phyloP scores from a whole-genome alignment of 1,140 invertebrate genomes.

The Ceratosolen fusciceps region DNA sequence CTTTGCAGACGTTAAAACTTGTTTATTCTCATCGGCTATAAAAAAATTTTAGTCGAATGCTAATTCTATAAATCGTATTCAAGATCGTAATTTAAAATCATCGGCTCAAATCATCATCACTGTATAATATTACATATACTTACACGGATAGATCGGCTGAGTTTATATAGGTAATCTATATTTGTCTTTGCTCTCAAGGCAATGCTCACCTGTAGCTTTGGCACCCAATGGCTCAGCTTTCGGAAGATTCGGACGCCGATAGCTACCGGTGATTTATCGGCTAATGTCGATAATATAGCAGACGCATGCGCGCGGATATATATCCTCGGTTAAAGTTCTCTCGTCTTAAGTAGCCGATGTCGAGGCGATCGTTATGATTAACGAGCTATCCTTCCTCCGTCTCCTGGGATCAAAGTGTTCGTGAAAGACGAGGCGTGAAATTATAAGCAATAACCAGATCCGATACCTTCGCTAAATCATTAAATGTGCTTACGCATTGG shows the following conservation, averaged over 20 bases:
- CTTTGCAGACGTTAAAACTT: no score
- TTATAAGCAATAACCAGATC: not conserved
- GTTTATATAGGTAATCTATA: not conserved
- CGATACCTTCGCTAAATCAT: not conserved
- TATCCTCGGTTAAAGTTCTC: not conserved
- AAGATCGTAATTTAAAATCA: not conserved
- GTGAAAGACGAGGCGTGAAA: not conserved
- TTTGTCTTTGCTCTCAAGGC: not conserved
- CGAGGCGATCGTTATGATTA: constrained; percentile 44
- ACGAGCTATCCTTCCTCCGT: constrained; percentile 22
- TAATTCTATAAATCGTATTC: not conserved
- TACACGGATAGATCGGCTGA: not conserved
- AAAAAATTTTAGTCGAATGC: no score
- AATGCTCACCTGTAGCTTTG: not conserved
- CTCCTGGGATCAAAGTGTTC: constrained; percentile 15
- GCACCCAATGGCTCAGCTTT: not conserved
- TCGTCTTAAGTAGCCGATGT: constrained; percentile 44
- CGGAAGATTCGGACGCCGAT: not conserved
- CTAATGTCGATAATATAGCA: constrained; percentile 25
- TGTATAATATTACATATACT: no score
- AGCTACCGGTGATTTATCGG: constrained; percentile 27
- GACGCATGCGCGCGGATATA: constrained; percentile 9
- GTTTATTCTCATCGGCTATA: no score
- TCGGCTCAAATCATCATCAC: not conserved
- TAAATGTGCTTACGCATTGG: no score